A percentile compares a stretch with the other conserved stretches of the same genome.
Conservation (phyloP, 2,113 vertebrate species). For the Phycodurus eques region DNA sequence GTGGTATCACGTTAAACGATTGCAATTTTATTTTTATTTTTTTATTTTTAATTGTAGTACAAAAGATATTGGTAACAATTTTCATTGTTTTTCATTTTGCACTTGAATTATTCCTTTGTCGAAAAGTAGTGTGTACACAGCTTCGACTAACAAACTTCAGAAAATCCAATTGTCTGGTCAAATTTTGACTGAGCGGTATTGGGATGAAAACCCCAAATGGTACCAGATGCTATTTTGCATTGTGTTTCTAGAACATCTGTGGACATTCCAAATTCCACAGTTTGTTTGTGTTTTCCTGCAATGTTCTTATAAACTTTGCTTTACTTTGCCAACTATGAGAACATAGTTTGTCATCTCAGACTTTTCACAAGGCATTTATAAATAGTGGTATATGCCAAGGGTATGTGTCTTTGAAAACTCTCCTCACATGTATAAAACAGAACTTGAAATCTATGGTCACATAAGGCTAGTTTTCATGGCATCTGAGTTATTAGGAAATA, state of each 20-base stretch:
- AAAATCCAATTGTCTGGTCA: not conserved
- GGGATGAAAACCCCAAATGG: not conserved
- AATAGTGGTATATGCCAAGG: not conserved
- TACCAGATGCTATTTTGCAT: not conserved
- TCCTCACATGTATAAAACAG: conserved; percentile 12
- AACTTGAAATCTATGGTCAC: conserved; percentile 17
- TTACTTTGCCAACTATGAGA: not conserved
- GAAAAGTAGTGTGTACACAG: not conserved
- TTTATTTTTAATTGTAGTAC: conserved; percentile 4
- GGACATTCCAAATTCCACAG: no score
- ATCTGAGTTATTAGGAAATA: conserved; percentile 28
- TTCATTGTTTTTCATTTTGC: not conserved
- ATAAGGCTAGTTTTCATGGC: conserved; percentile 11
- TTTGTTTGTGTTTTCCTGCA: no score
- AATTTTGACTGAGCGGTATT: not conserved
- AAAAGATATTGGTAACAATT: not conserved
- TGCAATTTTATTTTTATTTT: conserved; percentile 50
- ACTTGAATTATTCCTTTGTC: conserved; percentile 20
- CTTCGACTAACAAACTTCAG: not conserved
- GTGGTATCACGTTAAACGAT: conserved; percentile 57
- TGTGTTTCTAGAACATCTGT: not conserved
- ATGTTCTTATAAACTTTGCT: no score
- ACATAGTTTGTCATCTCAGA: not conserved
- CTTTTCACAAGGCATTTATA: not conserved
- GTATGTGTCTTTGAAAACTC: no score